Conservation (phyloP, 2,888 invertebrate species). For the Caenorhabditis plicata region DNA sequence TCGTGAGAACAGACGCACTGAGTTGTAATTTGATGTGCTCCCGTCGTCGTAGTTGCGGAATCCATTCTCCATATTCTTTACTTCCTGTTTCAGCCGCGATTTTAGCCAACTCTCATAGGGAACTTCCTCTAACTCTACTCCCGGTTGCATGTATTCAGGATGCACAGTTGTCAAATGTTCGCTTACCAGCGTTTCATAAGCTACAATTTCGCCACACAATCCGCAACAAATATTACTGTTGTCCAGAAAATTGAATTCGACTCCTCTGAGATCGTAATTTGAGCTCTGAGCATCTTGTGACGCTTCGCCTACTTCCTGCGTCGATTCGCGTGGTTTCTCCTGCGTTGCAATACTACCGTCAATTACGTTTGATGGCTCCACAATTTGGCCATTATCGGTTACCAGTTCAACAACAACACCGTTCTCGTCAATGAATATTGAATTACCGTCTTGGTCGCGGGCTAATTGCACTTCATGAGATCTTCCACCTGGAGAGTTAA, state of each 20-base stretch:
- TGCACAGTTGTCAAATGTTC: slow-evolving; percentile 59
- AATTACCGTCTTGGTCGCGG: slow-evolving; percentile 17
- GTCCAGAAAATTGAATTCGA: slow-evolving; percentile 54
- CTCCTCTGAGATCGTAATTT: background rate
- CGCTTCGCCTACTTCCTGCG: background rate
- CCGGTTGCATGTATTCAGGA: slow-evolving; percentile 46
- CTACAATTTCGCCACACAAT: slow-evolving; percentile 62
- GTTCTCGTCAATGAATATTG: slow-evolving; percentile 20
- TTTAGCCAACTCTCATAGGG: slow-evolving; percentile 58
- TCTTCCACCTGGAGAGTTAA: slow-evolving; percentile 16
- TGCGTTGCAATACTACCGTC: no score
- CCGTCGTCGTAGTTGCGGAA: slow-evolving; percentile 33
- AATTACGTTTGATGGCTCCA: slow-evolving; percentile 8
- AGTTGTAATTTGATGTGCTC: no score
- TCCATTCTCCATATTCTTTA: slow-evolving; percentile 44
- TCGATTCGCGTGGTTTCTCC: background rate
- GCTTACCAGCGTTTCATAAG: slow-evolving; percentile 51
- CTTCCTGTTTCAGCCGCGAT: slow-evolving; percentile 43
- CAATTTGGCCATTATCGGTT: slow-evolving; percentile 12
- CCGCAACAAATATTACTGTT: slow-evolving; percentile 60
- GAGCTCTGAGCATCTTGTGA: background rate
- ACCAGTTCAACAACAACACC: slow-evolving; percentile 19
- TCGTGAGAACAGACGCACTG: slow-evolving; percentile 8
- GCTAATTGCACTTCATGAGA: slow-evolving; percentile 11
- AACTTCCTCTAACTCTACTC: slow-evolving; percentile 60